Conservation (phyloP, 2,113 vertebrate species). For the Caloenas nicobarica region DNA sequence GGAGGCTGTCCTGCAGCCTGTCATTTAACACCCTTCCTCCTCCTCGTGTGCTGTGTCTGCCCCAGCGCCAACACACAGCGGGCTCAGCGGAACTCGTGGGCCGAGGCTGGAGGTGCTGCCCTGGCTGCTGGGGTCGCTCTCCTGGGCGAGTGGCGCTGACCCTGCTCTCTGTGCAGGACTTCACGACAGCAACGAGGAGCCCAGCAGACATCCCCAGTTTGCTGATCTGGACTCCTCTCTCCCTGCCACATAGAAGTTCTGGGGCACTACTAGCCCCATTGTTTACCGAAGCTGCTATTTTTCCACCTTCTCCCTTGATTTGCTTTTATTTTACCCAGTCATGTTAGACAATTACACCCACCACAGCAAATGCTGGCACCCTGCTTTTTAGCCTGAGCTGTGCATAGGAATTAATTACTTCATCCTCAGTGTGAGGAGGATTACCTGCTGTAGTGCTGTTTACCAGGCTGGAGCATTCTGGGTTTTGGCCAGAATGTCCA, state of each 20-base stretch:
- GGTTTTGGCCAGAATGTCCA: background rate
- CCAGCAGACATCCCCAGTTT: background rate
- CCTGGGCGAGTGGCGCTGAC: too few species aligned
- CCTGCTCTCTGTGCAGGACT: too few species aligned
- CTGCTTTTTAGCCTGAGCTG: background rate
- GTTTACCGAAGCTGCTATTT: background rate
- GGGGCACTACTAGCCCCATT: background rate
- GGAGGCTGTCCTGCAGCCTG: background rate
- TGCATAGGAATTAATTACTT: background rate
- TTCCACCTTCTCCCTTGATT: background rate
- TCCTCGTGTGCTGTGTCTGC: background rate
- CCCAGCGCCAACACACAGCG: background rate
- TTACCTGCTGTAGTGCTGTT: background rate
- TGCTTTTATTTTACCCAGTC: background rate
- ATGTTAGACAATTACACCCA: background rate
- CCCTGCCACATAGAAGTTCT: background rate
- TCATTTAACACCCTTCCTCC: background rate
- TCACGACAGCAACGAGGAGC: background rate
- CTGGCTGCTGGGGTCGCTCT: too few species aligned
- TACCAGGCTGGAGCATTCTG: background rate
- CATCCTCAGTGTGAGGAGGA: background rate
- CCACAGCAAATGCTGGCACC: background rate
- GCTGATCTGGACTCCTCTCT: background rate
- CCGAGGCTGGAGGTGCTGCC: too few species aligned
- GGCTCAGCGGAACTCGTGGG: too few species aligned